Evolutionary conservation across 2,797 vertebrate genomes (phyloP), one percentile per base, ranked within the genome.

Genomic region (Neostethus bicornis): DNA sequence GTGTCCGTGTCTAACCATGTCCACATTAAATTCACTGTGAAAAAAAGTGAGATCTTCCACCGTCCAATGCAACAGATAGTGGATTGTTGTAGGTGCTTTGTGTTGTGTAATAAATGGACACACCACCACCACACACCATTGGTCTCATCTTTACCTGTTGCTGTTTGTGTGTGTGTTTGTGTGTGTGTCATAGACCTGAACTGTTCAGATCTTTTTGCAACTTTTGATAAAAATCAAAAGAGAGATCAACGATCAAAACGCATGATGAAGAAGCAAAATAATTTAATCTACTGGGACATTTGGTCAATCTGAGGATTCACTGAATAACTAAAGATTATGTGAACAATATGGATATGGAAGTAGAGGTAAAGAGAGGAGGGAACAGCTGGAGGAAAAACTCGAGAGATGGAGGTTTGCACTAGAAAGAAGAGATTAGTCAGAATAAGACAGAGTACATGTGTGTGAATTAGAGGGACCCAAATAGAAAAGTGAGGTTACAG

Each of bases 91-190:
- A 84, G 88, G 90, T 92, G 91, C 90, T 90, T 89, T 90, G 89
- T 91, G 89, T 88, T 92, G 88, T 90, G 86, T 87, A 92, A 93
- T 92, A 93, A 93, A 92, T 82, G 80, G 90, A 89, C 90, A 90
- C 87, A 84, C 80, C 85, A 75, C 73, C 81, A 70, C 85, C 83
- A 80, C 80, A 87, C 70, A 75, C 66, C 77, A 80, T 66, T 70
- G 79, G 77, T 77, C 73, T 91, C 77, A 84, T 80, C 66, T 83
- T 71, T 89, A 55, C 75, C 61, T 84, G 80, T 86, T 68, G 74
- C 8, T 61, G 39, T 79, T 35, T 63, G 19, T 72, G n/a, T 47
- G 4, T 62, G 37, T 26, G 24, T 61, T 16, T 51, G 23, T 7
- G 32, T 39, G 47, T 49, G 17, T 57, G 19, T 29, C 21, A 62